Evolutionary conservation across 2,113 vertebrate genomes (phyloP).

Genomic region (Morone chrysops): DNA sequence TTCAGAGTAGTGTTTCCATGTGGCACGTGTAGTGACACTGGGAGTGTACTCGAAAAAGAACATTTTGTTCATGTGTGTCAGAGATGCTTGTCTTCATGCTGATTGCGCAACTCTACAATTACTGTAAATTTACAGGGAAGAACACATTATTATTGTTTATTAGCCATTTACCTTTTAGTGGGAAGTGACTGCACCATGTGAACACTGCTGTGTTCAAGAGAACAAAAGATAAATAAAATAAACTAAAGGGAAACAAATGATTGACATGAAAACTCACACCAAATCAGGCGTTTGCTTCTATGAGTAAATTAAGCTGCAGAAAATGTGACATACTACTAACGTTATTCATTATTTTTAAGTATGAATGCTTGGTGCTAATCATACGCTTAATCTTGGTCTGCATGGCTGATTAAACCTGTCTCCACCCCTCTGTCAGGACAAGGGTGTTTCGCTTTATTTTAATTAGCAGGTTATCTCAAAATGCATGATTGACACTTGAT

Average conservation of each 20-base stretch:
- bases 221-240: background rate
- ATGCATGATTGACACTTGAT: background rate
- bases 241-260: background rate
- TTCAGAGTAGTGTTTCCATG: background rate
- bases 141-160: background rate
- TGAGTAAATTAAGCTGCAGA: background rate
- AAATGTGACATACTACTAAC: background rate
- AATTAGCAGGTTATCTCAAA: background rate
- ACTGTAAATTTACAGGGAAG: slow-evolving; percentile 26
- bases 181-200: background rate
- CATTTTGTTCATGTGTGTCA: background rate
- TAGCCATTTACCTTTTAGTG: background rate
- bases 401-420: background rate
- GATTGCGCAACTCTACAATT: slow-evolving; percentile 14
- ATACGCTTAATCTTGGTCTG: background rate
- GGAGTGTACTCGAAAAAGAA: slow-evolving; percentile 21
- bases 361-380: background rate
- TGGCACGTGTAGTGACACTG: background rate
- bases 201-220: background rate
- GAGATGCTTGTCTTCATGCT: background rate
- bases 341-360: background rate
- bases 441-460: fast-evolving
- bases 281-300: background rate
- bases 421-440: background rate
- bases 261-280: background rate